Percentiles rank a stretch among this genome's conserved stretches.
Conservation (phyloP, 2,888 invertebrate genomes). For the Trachelus tabidus region DNA sequence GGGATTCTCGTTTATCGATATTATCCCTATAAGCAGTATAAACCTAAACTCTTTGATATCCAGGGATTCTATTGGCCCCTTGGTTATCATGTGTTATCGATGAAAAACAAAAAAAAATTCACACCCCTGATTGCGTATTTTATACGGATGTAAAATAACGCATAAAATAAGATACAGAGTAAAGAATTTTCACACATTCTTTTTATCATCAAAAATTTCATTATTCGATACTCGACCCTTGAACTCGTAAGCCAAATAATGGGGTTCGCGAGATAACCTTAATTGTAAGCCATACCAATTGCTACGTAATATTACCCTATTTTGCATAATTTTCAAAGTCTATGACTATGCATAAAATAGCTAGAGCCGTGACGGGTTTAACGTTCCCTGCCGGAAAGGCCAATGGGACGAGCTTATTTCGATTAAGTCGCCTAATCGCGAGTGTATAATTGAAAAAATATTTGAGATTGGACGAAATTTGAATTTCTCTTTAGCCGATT, state of each 20-base stretch:
- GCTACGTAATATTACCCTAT: neutral
- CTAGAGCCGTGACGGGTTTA: neutral
- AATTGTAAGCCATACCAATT: neutral
- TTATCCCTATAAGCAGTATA: neutral
- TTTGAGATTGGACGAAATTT: neutral
- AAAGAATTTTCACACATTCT: neutral
- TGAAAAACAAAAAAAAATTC: neutral
- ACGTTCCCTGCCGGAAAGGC: neutral
- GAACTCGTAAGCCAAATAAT: neutral
- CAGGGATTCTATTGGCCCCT: neutral
- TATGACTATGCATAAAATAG: slow-evolving; percentile 5
- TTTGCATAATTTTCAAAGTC: neutral
- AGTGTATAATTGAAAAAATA: neutral
- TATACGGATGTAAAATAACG: neutral
- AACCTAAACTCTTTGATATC: neutral
- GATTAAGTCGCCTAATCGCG: neutral
- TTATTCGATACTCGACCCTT: neutral
- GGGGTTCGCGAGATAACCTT: neutral
- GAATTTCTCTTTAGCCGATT: neutral
- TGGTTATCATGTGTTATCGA: neutral
- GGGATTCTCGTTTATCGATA: neutral
- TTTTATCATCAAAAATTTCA: neutral
- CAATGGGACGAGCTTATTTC: neutral
- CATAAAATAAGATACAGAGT: neutral
- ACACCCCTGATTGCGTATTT: neutral